A percentile compares a stretch with the other conserved stretches of the same genome.
These are phyloP conservation scores for Acanthosepion esculentum DNA, from an alignment of 2,888 invertebrate species.

Conservation along the genomic window DNA sequence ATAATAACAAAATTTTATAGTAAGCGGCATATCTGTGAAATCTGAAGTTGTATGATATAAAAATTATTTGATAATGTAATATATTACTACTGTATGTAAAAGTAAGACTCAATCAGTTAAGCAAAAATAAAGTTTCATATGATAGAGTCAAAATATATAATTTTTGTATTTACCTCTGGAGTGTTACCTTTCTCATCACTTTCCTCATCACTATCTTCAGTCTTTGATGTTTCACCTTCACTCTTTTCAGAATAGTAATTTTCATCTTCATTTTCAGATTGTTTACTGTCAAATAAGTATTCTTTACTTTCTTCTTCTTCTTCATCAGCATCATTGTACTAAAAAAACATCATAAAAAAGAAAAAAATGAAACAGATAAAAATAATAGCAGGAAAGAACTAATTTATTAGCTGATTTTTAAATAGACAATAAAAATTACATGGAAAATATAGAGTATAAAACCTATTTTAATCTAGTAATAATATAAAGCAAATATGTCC, in stretches of 20 bases:
- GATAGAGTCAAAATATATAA: too few species aligned
- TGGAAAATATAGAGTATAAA: too few species aligned
- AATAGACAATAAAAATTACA: background rate
- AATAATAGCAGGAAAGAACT: background rate
- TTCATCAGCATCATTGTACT: background rate
- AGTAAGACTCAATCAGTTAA: too few species aligned
- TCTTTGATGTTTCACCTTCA: constrained; percentile 4
- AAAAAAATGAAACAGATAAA: background rate
- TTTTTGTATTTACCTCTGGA: background rate
- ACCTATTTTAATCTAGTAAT: too few species aligned
- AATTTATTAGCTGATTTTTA: background rate
- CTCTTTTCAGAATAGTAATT: background rate
- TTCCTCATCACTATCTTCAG: constrained; percentile 40
- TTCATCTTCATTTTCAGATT: constrained; percentile 40
- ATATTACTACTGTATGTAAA: too few species aligned
- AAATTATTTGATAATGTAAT: too few species aligned
- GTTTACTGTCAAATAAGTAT: background rate
- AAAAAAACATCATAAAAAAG: background rate
- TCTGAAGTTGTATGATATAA: too few species aligned
- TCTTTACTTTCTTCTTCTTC: background rate
- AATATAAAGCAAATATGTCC: too few species aligned
- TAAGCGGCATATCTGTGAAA: too few species aligned
- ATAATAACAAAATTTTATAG: too few species aligned
- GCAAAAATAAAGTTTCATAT: too few species aligned
- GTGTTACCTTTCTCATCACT: constrained; percentile 41